A percentile compares a stretch with the other conserved stretches of the same genome.
Evolutionary conservation across 2,888 invertebrate genomes (phyloP).

Genomic region (Nemotelus nigrinus): DNA sequence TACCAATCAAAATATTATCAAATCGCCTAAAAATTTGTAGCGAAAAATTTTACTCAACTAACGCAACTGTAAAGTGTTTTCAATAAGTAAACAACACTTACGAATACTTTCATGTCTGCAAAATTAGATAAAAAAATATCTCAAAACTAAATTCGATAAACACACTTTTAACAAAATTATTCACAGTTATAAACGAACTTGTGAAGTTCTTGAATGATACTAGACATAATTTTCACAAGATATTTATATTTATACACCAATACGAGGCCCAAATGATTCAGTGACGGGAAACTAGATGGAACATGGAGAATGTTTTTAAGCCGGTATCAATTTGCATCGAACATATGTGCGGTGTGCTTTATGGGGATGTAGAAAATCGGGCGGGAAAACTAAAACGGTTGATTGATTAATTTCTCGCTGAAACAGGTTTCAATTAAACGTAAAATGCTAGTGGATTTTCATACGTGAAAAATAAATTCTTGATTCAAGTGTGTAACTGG

Average conservation of each 20-base stretch:
- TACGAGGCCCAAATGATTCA: too few relatives aligned
- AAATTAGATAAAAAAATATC: neutral
- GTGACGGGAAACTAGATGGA: too few relatives aligned
- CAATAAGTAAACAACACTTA: neutral
- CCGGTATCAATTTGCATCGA: too few relatives aligned
- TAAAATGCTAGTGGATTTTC: neutral
- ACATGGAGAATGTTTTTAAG: too few relatives aligned
- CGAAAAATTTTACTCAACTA: too few relatives aligned
- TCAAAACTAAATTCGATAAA: neutral
- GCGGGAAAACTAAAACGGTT: conserved; percentile 1
- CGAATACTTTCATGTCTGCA: conserved; percentile 33
- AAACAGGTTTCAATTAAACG: neutral
- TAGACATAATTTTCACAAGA: conserved; percentile 12
- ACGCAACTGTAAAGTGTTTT: too few relatives aligned
- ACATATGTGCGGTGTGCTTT: too few relatives aligned
- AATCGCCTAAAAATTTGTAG: too few relatives aligned
- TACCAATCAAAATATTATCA: too few relatives aligned
- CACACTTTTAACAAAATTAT: neutral
- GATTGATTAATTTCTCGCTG: neutral
- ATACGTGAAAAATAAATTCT: too few relatives aligned
- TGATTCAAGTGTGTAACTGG: too few relatives aligned
- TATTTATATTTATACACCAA: conserved; percentile 31
- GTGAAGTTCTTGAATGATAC: conserved; percentile 32
- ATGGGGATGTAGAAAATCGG: neutral
- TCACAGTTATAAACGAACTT: conserved; percentile 23